These are phyloP conservation scores for Nephrocerus scutellatus DNA, from an alignment of 2,888 invertebrate species.

Conservation along the genomic window DNA sequence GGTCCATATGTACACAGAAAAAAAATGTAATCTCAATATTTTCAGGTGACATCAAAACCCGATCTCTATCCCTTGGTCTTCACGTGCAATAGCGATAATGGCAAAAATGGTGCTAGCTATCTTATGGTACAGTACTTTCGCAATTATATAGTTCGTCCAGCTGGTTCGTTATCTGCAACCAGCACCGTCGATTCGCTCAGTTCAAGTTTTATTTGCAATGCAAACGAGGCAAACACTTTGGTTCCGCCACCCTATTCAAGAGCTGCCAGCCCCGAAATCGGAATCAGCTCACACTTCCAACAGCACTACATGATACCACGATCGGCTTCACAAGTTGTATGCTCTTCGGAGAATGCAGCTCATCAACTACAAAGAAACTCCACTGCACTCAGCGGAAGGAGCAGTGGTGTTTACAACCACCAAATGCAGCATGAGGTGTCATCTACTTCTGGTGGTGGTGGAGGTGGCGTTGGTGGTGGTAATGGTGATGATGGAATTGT, in stretches of 20 bases:
- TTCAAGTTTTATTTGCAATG: slow-evolving; percentile 80
- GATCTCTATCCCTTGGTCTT: slow-evolving; percentile 79
- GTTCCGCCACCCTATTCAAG: slow-evolving; percentile 80
- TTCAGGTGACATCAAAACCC: slow-evolving; percentile 75
- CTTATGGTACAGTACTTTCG: slow-evolving; percentile 80
- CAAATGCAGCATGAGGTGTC: slow-evolving; percentile 19
- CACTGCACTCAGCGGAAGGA: slow-evolving; percentile 17
- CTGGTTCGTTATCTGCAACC: slow-evolving; percentile 72
- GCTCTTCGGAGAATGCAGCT: slow-evolving; percentile 30
- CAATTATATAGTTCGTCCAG: slow-evolving; percentile 68
- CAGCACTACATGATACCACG: slow-evolving; percentile 50
- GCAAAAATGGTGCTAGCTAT: slow-evolving; percentile 65
- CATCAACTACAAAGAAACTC: background rate
- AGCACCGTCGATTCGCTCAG: slow-evolving; percentile 81
- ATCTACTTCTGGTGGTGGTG: slow-evolving; percentile 6
- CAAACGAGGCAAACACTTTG: slow-evolving; percentile 78
- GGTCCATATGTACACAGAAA: too few species aligned
- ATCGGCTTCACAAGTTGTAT: slow-evolving; percentile 56
- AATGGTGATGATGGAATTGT: too few species aligned
- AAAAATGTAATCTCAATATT: background rate
- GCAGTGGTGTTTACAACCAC: slow-evolving; percentile 19
- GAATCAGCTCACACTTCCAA: slow-evolving; percentile 45
- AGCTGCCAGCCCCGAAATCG: slow-evolving; percentile 65
- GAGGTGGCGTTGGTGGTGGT: slow-evolving; percentile 2
- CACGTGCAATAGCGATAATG: slow-evolving; percentile 66